phyloP scores from a whole-genome alignment of 2,797 vertebrate genomes.

The Manis crassicaudata region DNA sequence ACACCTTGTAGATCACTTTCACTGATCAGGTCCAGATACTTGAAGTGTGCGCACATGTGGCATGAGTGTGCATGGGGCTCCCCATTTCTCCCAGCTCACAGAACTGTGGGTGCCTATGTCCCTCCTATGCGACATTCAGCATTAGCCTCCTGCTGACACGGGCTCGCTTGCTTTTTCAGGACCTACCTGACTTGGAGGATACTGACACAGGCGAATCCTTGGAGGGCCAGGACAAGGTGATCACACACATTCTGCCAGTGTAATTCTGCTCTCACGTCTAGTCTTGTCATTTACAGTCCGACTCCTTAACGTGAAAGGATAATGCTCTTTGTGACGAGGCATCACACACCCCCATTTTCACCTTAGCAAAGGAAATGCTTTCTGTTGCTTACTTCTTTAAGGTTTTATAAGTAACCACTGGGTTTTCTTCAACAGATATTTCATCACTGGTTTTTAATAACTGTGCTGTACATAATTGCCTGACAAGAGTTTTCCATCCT shows the following conservation, averaged over 20 bases:
- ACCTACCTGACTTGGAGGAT: constrained; percentile 95
- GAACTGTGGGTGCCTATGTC: too few species aligned
- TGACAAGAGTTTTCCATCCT: too few species aligned
- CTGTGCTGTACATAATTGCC: neutral
- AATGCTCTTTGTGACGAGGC: neutral
- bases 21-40: neutral
- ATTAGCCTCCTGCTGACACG: neutral
- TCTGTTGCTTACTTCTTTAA: neutral
- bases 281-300: neutral
- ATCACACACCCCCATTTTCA: accelerated
- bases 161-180: constrained; percentile 82
- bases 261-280: too few species aligned
- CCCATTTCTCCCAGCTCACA: neutral
- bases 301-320: neutral
- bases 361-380: neutral
- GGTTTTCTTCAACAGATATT: neutral
- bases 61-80: accelerated
- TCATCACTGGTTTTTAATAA: neutral
- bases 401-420: neutral
- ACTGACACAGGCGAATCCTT: accelerated
- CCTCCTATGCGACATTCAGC: accelerated
- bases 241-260: too few species aligned
- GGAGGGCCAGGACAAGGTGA: constrained; percentile 32
- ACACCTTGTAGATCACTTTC: neutral
- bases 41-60: accelerated